Base-by-base conservation (phyloP, 2,888 invertebrate genomes). In the Ptychoptera contaminata region DNA sequence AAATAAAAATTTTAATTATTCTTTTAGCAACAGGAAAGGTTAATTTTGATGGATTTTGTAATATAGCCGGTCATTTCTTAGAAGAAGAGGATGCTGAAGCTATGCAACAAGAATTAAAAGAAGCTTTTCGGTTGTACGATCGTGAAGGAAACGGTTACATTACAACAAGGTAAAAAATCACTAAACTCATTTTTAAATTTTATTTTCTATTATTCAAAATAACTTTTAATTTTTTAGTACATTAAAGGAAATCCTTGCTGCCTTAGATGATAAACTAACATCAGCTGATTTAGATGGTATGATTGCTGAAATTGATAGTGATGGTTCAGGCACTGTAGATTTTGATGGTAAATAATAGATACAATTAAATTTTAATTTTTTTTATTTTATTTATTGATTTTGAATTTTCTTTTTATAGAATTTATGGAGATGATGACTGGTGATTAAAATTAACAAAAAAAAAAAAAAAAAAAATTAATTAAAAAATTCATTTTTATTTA, bases 291-390 rank as follows among this genome's bases (percentile, higher is more conserved):
- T 96, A 53, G 94, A 96, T 62, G 93, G 92, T 53, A 96, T 96
- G 72, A 96, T 96, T 63, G 83, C 86, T 57, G 94, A 96, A 72
- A 94, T 96, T 58, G 96, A 96, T 69, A 92, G 93, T 49, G 96
- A 96, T 67, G 94, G 94, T 45, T 93, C 93, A 51, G 96, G 96
- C 60, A 97, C 96, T 52, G 96, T 97, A 53, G 97, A 97, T 68
- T 97, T 97, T 66, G 96, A 97, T 73, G 96, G 93, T 93, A 68
- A 63, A 11, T 10, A 36, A 11, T 7, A 32, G 7, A 23, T 5
- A 23, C 23, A 5, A 23, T 5, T 23, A 7, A 23, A 23, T 5
- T 23, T 23, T 5, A 23, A 5, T 23, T 5, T 23, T 23, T 23
- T 23, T 23, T 23, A 7, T 5, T 23, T 23, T 3, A 23, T 23